These are phyloP conservation scores for Watersipora subatra DNA, from an alignment of 1,140 invertebrate genomes.

Conservation along the genomic window DNA sequence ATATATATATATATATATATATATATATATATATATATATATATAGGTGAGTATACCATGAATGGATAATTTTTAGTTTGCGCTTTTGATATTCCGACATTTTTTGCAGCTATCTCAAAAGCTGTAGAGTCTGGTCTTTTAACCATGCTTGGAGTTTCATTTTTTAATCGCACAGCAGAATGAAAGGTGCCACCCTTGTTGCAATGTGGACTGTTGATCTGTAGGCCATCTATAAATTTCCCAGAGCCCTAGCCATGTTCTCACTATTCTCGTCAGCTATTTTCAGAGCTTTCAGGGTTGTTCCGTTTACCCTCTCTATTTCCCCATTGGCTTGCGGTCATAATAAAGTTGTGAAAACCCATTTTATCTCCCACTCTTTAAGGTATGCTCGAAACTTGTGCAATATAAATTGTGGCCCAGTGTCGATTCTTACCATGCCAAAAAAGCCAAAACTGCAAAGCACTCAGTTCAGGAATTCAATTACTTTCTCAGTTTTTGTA, in stretches of 20 bases:
- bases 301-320: conserved; percentile 2
- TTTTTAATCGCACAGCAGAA: not conserved
- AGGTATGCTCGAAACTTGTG: conserved; percentile 4
- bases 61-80: not conserved
- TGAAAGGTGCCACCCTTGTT: not conserved
- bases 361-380: not conserved
- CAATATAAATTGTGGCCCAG: not conserved
- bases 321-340: conserved; percentile 9
- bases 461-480: not conserved
- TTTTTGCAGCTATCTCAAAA: not conserved
- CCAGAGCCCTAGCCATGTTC: not conserved
- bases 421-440: not conserved
- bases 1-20: too few relatives aligned
- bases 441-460: not conserved
- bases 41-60: too few relatives aligned
- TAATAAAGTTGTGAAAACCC: not conserved
- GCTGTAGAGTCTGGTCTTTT: not conserved
- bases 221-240: not conserved
- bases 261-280: conserved; percentile 4
- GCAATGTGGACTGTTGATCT: not conserved
- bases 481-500: not conserved
- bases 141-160: not conserved
- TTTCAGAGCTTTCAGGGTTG: not conserved
- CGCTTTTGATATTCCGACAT: not conserved
- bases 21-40: too few relatives aligned